Base-by-base conservation (phyloP, 2,113 vertebrate species). In the Myrmecobius fasciatus region DNA sequence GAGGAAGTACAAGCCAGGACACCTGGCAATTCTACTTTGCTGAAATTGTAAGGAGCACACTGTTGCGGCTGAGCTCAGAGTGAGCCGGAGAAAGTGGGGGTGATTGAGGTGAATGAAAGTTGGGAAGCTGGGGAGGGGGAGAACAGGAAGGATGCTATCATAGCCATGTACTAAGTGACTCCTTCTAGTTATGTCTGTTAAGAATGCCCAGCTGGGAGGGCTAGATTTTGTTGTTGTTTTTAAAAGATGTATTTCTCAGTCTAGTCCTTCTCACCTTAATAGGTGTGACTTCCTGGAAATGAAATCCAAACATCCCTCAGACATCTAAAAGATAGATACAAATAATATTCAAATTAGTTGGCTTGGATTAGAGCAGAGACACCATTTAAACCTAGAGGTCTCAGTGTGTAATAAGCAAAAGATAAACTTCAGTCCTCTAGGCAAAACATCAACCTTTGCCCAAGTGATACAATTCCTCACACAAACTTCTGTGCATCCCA, bases 291-390 rank as follows among this genome's bases (percentile, higher is more conserved):
- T 83, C n/a, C n/a, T 83, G 67, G 24, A 43, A 83, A n/a, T 83
- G n/a, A 83, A 83, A 83, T 83, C 36, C 36, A 75, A 0, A 5
- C 3, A 0, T 20, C 56, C 46, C 31, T 53, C 22, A 7, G 5
- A 10, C 5, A 24, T 83, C 36, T 8, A 43, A 49, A 25, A 47
- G 36, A 83, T 8, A 83, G n/a, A 83, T 22, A 83, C 67, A 83
- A 43, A n/a, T 83, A 22, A 24, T 24, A 22, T 3, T n/a, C 5
- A 83, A 24, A 1, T 8, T 7, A 43, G 43, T 46, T 5, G 0
- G 25, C 3, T 53, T 46, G 31, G 49, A 88, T 56, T 11, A 11
- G 83, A n/a, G 2, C 90, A 0, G 1, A 20, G 22, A 11, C 95
- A 28, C 25, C 52, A 75, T 83, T 43, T 83, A 83, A 43, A 83